Conservation (phyloP, 1,140 invertebrate species). For the Lamellibrachia luymesi region DNA sequence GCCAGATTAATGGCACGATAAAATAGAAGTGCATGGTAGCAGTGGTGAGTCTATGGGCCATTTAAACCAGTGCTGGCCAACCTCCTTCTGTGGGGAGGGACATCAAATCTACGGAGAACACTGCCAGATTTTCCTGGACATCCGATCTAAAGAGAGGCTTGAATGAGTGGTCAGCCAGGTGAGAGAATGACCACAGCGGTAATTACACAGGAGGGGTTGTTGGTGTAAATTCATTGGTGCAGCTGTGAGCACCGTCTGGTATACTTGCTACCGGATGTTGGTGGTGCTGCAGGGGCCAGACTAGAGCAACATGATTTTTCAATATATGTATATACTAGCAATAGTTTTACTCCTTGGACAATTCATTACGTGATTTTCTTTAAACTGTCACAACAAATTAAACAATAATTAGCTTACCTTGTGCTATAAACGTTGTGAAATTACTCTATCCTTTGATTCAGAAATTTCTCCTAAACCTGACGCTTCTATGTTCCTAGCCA, state of each 20-base stretch:
- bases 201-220: neutral
- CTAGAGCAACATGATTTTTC: neutral
- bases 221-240: neutral
- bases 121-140: neutral
- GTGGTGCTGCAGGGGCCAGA: neutral
- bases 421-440: no score
- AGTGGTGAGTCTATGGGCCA: neutral
- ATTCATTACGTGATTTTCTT: neutral
- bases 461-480: no score
- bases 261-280: neutral
- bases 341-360: neutral
- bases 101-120: neutral
- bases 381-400: neutral
- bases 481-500: no score
- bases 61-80: neutral
- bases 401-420: neutral
- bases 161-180: neutral
- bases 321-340: neutral
- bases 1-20: neutral
- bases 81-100: neutral
- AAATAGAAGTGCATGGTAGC: neutral
- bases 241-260: neutral
- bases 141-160: neutral
- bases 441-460: no score
- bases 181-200: neutral